These are phyloP conservation scores for Leptinotarsa haldemani DNA, from an alignment of 2,888 invertebrate genomes.

Conservation along the genomic window DNA sequence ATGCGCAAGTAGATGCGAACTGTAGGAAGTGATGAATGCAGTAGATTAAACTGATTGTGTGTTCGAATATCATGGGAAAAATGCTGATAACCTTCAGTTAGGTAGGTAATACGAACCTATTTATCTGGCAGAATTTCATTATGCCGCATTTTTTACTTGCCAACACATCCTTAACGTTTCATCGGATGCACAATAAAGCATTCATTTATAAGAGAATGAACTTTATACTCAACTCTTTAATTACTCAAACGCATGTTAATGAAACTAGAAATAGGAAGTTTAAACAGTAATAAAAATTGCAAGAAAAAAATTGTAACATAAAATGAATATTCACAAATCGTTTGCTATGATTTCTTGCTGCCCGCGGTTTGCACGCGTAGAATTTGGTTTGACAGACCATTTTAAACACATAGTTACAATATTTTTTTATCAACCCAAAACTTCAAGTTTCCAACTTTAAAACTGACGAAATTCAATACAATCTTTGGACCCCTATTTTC, in stretches of 20 bases:
- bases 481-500: no score
- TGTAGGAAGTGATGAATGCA: constrained; percentile 20
- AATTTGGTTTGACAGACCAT: no score
- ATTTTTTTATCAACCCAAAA: no score
- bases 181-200: constrained; percentile 22
- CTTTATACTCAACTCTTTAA: background rate
- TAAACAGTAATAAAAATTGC: no score
- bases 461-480: no score
- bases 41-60: constrained; percentile 9
- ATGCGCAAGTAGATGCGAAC: constrained; percentile 8
- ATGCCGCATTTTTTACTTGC: constrained; percentile 26
- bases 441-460: no score
- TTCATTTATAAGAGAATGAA: background rate
- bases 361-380: no score
- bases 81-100: constrained; percentile 32
- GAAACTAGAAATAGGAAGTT: no score
- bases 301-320: no score
- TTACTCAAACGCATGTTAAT: background rate
- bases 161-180: constrained; percentile 16
- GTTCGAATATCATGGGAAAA: constrained; percentile 31
- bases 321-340: no score
- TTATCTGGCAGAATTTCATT: constrained; percentile 25
- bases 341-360: no score
- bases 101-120: constrained; percentile 29
- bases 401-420: no score